Conservation (phyloP, 2,113 vertebrate genomes). For the Chaenocephalus aceratus region DNA sequence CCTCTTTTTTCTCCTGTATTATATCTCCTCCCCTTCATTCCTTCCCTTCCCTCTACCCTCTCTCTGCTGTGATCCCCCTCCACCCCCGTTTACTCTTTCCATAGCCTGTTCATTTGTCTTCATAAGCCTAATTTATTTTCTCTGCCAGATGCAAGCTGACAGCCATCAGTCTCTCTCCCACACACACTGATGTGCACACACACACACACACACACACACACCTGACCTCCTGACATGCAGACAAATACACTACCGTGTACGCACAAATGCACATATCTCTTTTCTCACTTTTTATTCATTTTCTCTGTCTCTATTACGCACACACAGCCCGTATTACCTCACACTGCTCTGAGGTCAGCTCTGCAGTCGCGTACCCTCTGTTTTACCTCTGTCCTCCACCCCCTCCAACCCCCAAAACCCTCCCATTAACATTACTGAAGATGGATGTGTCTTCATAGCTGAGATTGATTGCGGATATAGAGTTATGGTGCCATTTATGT, state of each 20-base stretch:
- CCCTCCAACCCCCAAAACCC: slow-evolving; percentile 78
- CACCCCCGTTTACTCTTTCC: slow-evolving; percentile 66
- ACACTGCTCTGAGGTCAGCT: slow-evolving; percentile 89
- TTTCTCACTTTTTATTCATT: slow-evolving; percentile 55
- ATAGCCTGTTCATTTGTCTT: slow-evolving; percentile 94
- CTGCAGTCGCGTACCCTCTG: slow-evolving; percentile 93
- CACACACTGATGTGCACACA: slow-evolving; percentile 52
- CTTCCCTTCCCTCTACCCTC: slow-evolving; percentile 19
- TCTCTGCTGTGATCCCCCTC: slow-evolving; percentile 47
- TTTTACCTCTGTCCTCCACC: slow-evolving; percentile 94
- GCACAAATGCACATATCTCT: slow-evolving; percentile 35
- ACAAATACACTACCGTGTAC: slow-evolving; percentile 33
- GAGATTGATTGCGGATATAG: slow-evolving; percentile 99
- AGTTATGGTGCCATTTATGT: slow-evolving; percentile 94
- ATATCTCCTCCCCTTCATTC: slow-evolving; percentile 33
- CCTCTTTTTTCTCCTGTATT: slow-evolving; percentile 56
- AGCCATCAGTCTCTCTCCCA: slow-evolving; percentile 95
- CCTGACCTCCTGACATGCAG: slow-evolving; percentile 58
- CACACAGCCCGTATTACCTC: slow-evolving; percentile 65
- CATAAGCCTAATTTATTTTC: slow-evolving; percentile 99
- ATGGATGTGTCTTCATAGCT: slow-evolving; percentile 99
- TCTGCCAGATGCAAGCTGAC: slow-evolving; percentile 98
- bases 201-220: slow-evolving; percentile 58
- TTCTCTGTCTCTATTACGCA: slow-evolving; percentile 40
- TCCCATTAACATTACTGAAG: slow-evolving; percentile 97